These are phyloP conservation scores for Dysdera silvatica DNA, from an alignment of 1,140 invertebrate genomes.

Conservation along the genomic window DNA sequence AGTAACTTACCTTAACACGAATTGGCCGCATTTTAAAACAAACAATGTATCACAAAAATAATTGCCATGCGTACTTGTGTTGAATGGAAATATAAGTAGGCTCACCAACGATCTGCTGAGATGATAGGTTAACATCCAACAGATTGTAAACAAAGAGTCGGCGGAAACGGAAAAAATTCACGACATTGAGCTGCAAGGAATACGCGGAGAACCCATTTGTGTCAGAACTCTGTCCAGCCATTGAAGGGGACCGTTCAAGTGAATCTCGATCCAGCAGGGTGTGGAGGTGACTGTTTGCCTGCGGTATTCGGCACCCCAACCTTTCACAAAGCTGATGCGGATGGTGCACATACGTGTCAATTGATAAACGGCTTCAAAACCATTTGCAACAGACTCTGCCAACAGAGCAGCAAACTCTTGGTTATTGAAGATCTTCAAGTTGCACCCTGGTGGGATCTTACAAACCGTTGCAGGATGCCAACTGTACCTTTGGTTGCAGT, in stretches of 20 bases:
- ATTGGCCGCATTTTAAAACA: no score
- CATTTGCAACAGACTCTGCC: slow-evolving; percentile 90
- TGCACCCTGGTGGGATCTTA: slow-evolving; percentile 97
- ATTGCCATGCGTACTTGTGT: no score
- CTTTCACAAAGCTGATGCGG: slow-evolving; percentile 97
- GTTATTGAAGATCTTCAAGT: slow-evolving; percentile 99
- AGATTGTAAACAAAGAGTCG: no score
- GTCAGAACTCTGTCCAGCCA: slow-evolving; percentile 95
- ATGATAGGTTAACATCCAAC: no score
- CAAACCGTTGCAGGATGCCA: slow-evolving; percentile 99
- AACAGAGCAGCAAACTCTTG: slow-evolving; percentile 96
- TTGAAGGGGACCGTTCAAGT: slow-evolving; percentile 94
- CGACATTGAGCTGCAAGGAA: slow-evolving; percentile 91
- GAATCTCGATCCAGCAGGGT: slow-evolving; percentile 98
- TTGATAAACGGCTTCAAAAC: slow-evolving; percentile 97
- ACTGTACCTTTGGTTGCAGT: slow-evolving; percentile 96
- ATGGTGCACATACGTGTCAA: slow-evolving; percentile 98
- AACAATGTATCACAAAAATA: no score
- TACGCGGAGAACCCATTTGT: slow-evolving; percentile 89
- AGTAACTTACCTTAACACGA: no score
- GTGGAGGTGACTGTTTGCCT: slow-evolving; percentile 96
- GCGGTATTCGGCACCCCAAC: slow-evolving; percentile 96
- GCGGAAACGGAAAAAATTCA: no score
- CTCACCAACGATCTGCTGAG: no score
- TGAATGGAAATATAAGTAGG: no score